Evolutionary conservation across 2,797 vertebrate species (phyloP).

Genomic region (Psittacula echo): DNA sequence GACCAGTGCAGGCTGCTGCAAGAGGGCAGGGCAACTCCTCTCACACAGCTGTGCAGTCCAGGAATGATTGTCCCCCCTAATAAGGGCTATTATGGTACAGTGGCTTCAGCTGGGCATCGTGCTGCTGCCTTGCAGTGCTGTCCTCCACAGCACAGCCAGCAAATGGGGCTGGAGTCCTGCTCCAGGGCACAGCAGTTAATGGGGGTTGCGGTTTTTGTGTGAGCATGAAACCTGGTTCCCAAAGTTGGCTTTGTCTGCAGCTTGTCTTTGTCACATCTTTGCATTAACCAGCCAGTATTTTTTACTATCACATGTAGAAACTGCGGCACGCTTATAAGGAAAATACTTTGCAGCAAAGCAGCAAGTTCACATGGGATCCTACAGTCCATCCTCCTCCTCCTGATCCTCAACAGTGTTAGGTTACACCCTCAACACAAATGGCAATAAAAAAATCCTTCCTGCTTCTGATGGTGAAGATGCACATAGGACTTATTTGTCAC

Average conservation of each 20-base stretch:
- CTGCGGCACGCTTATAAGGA: not conserved
- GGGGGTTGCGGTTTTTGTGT: not conserved
- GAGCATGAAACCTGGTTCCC: not conserved
- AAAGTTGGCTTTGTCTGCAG: not conserved
- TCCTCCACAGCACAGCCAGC: not conserved
- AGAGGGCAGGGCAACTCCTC: not conserved
- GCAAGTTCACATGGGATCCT: not conserved
- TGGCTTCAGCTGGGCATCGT: not conserved
- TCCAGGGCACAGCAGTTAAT: not conserved
- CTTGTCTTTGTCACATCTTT: not conserved
- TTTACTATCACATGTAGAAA: not conserved
- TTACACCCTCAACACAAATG: not conserved
- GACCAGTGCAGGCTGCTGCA: not conserved
- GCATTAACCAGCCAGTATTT: not conserved
- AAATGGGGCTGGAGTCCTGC: accelerated
- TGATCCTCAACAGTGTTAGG: not conserved
- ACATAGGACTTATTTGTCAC: not conserved
- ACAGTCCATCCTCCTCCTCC: not conserved
- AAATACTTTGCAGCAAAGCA: not conserved
- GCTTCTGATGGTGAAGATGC: not conserved
- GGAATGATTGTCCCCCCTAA: not conserved
- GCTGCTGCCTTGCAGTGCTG: not conserved
- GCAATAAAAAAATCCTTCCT: not conserved
- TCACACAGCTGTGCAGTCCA: not conserved
- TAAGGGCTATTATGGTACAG: not conserved